These are phyloP conservation scores for Delphinapterus leucas DNA, from an alignment of 2,113 vertebrate species.

Conservation along the genomic window DNA sequence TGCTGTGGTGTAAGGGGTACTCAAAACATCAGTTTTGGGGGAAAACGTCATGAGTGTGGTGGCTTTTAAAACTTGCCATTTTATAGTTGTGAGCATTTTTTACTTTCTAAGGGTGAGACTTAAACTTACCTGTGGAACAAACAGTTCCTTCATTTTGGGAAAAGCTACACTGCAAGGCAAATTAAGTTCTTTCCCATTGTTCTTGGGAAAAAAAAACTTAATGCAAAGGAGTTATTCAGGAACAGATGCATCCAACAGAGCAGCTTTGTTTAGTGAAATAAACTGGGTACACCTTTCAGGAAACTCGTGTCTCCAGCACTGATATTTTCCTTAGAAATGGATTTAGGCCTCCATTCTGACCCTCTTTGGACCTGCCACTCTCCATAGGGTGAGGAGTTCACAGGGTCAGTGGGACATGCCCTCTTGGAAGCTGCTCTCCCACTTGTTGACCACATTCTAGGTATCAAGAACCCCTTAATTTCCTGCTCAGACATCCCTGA, in stretches of 20 bases:
- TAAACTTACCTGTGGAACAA: constrained; percentile 2
- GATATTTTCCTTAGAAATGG: not conserved
- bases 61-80: not conserved
- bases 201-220: not conserved
- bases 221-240: not conserved
- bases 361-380: not conserved
- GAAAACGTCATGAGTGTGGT: not conserved
- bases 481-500: not conserved
- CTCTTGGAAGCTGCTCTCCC: not conserved
- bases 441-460: not conserved
- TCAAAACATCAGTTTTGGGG: not conserved
- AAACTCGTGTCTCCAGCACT: not conserved
- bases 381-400: not conserved
- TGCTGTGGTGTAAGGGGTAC: not conserved
- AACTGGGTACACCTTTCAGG: not conserved
- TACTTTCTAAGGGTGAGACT: not conserved
- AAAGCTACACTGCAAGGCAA: not conserved
- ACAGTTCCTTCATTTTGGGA: not conserved
- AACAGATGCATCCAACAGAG: not conserved
- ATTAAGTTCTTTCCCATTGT: constrained; percentile 10
- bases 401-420: not conserved
- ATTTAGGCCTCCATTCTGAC: not conserved
- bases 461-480: not conserved
- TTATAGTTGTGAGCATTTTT: not conserved
- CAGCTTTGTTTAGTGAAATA: not conserved